Evolutionary conservation across 2,797 vertebrate genomes (phyloP).

Genomic region (Manis pentadactyla): DNA sequence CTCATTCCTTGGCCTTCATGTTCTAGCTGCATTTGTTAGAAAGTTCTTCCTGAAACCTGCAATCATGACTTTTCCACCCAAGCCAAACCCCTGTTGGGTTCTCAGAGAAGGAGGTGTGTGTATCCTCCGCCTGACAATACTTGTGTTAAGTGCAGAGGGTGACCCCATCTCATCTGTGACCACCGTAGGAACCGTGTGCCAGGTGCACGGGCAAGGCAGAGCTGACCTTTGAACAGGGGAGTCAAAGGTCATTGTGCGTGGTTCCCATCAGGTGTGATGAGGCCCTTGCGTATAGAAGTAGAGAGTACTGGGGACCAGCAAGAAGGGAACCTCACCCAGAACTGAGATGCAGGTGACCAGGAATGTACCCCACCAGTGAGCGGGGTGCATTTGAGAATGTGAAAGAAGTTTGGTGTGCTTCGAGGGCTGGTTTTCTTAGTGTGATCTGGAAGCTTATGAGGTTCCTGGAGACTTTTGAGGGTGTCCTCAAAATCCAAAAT

Average conservation of each 20-base stretch:
- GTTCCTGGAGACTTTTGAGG: not conserved
- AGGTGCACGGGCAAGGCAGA: fast-evolving
- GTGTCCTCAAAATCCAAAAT: not conserved
- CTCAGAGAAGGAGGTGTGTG: not conserved
- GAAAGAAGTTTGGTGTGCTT: not conserved
- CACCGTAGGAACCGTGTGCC: not conserved
- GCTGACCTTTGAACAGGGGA: not conserved
- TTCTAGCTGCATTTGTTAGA: not conserved
- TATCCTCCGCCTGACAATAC: not conserved
- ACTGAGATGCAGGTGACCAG: not conserved
- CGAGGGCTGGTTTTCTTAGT: not conserved
- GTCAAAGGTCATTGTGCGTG: not conserved
- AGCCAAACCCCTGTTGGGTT: not conserved
- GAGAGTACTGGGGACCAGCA: no score
- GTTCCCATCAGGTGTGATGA: not conserved
- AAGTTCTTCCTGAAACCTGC: not conserved
- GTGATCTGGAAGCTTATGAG: not conserved
- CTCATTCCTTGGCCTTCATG: not conserved
- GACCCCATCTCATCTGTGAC: not conserved
- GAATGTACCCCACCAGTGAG: not conserved
- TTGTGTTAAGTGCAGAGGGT: not conserved
- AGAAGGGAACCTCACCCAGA: not conserved
- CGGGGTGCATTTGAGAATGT: not conserved
- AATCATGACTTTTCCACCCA: not conserved
- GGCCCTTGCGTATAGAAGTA: not conserved